These are phyloP conservation scores for Phengaris alcon DNA, from an alignment of 2,888 invertebrate genomes.

Conservation along the genomic window DNA sequence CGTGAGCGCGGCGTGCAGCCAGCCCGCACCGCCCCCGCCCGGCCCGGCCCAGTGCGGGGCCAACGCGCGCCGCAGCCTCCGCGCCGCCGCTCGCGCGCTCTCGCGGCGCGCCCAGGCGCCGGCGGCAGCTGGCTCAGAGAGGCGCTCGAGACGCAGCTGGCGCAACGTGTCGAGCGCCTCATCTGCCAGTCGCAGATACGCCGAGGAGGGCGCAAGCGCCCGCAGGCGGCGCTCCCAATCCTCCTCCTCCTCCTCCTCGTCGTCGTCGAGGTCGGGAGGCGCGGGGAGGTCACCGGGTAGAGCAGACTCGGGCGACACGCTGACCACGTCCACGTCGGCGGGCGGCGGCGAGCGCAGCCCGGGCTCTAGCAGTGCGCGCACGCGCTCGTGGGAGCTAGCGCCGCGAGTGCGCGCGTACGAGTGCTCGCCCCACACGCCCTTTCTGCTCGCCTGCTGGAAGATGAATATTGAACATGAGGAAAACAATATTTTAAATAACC, in stretches of 20 bases:
- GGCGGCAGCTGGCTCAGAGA: constrained; percentile 38
- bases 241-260: constrained; percentile 50
- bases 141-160: constrained; percentile 49
- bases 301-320: constrained; percentile 37
- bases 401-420: constrained; percentile 59
- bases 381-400: constrained; percentile 40
- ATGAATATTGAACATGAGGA: too few relatives aligned
- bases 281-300: constrained; percentile 32
- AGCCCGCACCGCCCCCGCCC: constrained; percentile 41
- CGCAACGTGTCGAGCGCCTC: constrained; percentile 51
- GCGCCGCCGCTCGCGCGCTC: constrained; percentile 46
- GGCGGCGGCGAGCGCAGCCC: constrained; percentile 37
- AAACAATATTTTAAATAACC: too few relatives aligned
- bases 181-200: constrained; percentile 40
- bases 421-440: constrained; percentile 65
- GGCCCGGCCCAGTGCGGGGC: constrained; percentile 43
- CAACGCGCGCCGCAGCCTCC: constrained; percentile 47
- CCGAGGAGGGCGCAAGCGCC: constrained; percentile 45
- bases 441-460: constrained; percentile 40
- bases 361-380: constrained; percentile 47
- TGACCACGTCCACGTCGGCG: constrained; percentile 37
- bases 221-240: constrained; percentile 49
- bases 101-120: constrained; percentile 37
- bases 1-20: constrained; percentile 56
- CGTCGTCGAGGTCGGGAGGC: constrained; percentile 36